Evolutionary conservation across 2,888 invertebrate genomes (phyloP).

Genomic region (Hanleya hanleyi): DNA sequence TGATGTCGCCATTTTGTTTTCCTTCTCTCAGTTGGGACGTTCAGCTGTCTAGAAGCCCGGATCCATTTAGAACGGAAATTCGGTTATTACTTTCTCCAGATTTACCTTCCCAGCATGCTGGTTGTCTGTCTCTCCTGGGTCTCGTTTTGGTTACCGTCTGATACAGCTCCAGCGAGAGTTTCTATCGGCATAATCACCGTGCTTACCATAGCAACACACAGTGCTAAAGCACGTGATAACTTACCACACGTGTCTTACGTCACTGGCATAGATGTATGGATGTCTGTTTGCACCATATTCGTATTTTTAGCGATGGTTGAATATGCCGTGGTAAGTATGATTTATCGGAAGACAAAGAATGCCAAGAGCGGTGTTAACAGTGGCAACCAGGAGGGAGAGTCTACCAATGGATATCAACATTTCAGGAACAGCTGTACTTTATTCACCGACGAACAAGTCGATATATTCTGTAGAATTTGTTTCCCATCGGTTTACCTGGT

Average conservation of each 20-base stretch:
- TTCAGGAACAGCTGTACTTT: too few species aligned
- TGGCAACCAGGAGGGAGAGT: neutral
- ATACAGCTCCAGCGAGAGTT: neutral
- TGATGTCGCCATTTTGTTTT: too few species aligned
- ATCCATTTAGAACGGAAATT: neutral
- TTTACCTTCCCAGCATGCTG: neutral
- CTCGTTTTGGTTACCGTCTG: neutral
- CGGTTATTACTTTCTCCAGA: neutral
- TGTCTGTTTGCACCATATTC: neutral
- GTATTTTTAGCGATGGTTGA: neutral
- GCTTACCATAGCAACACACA: neutral
- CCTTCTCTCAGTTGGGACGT: neutral
- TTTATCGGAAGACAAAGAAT: neutral
- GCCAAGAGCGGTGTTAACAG: neutral
- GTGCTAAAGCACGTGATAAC: neutral
- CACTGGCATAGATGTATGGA: neutral
- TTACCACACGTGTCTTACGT: conserved; percentile 1
- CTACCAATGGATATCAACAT: neutral
- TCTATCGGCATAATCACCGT: neutral
- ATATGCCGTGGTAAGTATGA: neutral
- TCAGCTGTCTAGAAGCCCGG: neutral
- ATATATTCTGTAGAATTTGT: neutral
- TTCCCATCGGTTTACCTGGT: neutral
- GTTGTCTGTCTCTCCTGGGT: neutral
- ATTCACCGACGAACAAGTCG: neutral